Percentiles rank a stretch among this genome's conserved stretches.
These are phyloP conservation scores for Seriola rivoliana DNA, from an alignment of 2,113 vertebrate species.

Conservation along the genomic window DNA sequence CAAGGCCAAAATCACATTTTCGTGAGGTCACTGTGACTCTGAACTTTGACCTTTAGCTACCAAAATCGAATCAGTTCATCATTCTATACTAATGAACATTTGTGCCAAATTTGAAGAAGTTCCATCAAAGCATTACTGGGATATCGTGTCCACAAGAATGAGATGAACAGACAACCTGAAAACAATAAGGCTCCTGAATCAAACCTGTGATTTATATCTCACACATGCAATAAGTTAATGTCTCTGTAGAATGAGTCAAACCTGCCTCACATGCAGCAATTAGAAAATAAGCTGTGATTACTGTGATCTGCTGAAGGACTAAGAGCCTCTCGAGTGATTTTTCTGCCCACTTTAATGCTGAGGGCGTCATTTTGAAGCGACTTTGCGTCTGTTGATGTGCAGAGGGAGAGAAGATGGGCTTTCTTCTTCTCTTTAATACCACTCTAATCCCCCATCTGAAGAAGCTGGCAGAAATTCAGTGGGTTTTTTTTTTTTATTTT, in stretches of 20 bases:
- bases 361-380: slow-evolving; percentile 10
- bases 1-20: too few species aligned
- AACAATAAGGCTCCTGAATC: background rate
- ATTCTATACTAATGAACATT: too few species aligned
- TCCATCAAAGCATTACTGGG: too few species aligned
- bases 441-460: slow-evolving; percentile 18
- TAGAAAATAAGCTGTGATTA: slow-evolving; percentile 38
- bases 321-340: background rate
- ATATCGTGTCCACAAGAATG: too few species aligned
- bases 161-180: too few species aligned
- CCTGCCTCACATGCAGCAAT: background rate
- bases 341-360: slow-evolving; percentile 15
- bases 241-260: slow-evolving; percentile 16
- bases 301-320: slow-evolving; percentile 13
- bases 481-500: background rate
- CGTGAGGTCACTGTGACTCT: too few species aligned
- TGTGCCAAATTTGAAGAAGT: too few species aligned
- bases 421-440: slow-evolving; percentile 5
- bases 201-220: slow-evolving; percentile 26
- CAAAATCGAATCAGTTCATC: too few species aligned
- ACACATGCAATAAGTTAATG: slow-evolving; percentile 26
- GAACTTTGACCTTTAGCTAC: too few species aligned
- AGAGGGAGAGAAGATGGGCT: background rate
- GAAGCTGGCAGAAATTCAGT: slow-evolving; percentile 27
- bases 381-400: slow-evolving; percentile 9